Conservation (phyloP, 2,113 vertebrate species). For the Nettapus auritus region DNA sequence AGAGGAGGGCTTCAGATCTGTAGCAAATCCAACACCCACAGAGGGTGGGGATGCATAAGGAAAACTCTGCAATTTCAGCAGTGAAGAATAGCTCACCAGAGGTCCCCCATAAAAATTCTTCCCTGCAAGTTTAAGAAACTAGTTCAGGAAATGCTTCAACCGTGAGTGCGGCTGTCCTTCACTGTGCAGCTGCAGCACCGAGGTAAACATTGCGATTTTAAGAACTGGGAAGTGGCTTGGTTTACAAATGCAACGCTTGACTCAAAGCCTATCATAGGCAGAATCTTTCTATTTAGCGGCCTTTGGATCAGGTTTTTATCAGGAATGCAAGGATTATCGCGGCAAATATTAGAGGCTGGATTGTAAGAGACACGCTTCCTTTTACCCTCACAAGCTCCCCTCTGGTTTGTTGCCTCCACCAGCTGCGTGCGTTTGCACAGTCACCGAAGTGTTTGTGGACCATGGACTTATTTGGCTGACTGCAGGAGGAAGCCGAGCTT, state of each 20-base stretch:
- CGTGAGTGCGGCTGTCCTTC: neutral
- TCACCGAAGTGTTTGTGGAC: neutral
- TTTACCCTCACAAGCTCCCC: neutral
- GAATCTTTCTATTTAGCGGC: neutral
- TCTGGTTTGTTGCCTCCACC: neutral
- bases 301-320: neutral
- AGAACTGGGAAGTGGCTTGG: neutral
- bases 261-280: neutral
- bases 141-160: neutral
- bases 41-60: neutral
- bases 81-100: neutral
- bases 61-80: neutral
- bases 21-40: neutral
- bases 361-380: neutral
- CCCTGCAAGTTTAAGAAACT: neutral
- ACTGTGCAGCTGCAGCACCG: neutral
- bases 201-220: neutral
- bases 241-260: neutral
- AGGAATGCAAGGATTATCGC: neutral
- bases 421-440: neutral
- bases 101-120: neutral
- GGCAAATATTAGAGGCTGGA: neutral
- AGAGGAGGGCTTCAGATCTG: neutral
- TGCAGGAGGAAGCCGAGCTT: neutral
- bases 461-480: neutral